These are phyloP conservation scores for Antennarius striatus DNA, from an alignment of 2,113 vertebrate genomes.

Conservation along the genomic window DNA sequence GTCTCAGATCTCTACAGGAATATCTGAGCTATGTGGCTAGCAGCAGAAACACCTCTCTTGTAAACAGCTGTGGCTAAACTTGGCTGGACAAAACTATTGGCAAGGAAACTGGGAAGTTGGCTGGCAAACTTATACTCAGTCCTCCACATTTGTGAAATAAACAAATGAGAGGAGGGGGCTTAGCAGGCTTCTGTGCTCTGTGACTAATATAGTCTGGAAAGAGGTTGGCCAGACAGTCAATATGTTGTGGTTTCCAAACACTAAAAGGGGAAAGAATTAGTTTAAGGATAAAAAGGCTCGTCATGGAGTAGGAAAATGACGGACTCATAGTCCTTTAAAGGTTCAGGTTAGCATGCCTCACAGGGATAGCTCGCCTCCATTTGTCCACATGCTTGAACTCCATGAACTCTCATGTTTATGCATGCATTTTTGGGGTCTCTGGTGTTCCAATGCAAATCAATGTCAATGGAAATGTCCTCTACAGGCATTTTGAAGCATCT, in stretches of 20 bases:
- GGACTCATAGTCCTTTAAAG: constrained; percentile 1
- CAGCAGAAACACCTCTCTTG: constrained; percentile 52
- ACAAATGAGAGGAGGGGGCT: constrained; percentile 40
- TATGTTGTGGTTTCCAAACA: constrained; percentile 66
- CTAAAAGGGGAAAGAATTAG: constrained; percentile 50
- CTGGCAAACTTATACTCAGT: constrained; percentile 66
- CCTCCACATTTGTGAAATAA: constrained; percentile 65
- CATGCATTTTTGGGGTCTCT: background rate
- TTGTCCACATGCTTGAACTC: constrained; percentile 17
- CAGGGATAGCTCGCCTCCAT: background rate
- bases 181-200: constrained; percentile 43
- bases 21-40: constrained; percentile 12
- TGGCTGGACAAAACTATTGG: constrained; percentile 54
- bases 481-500: constrained; percentile 21
- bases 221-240: constrained; percentile 61
- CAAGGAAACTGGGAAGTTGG: constrained; percentile 43
- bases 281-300: constrained; percentile 19
- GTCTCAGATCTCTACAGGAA: constrained; percentile 13
- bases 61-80: constrained; percentile 60
- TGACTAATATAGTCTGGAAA: constrained; percentile 68
- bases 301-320: constrained; percentile 14
- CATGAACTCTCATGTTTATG: constrained; percentile 9
- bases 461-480: constrained; percentile 15
- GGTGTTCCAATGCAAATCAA: constrained; percentile 27
- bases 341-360: background rate